Conservation (phyloP, 2,888 invertebrate species). For the Argyresthia goedartella region DNA sequence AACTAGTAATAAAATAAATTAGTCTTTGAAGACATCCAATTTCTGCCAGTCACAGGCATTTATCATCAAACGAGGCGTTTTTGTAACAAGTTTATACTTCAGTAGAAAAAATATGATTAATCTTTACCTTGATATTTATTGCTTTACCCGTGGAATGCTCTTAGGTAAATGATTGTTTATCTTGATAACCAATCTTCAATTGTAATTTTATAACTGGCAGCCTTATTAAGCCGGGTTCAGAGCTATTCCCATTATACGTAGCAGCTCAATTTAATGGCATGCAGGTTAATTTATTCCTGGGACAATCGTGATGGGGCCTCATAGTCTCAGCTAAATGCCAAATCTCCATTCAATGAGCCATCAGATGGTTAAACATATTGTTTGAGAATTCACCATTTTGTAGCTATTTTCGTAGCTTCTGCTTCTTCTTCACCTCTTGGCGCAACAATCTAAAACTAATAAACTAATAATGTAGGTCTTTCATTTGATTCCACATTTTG, state of each 20-base stretch:
- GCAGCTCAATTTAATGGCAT: slow-evolving; percentile 15
- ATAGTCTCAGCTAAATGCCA: slow-evolving; percentile 13
- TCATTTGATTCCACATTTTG: too few species aligned
- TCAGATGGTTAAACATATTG: slow-evolving; percentile 7
- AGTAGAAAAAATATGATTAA: neutral
- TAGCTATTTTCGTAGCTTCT: too few species aligned
- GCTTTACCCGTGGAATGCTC: neutral
- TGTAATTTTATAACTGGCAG: slow-evolving; percentile 27
- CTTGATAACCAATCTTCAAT: slow-evolving; percentile 7
- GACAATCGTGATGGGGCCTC: slow-evolving; percentile 20
- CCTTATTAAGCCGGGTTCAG: slow-evolving; percentile 10
- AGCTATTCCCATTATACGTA: slow-evolving; percentile 18
- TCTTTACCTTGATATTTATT: neutral
- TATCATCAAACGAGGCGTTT: neutral
- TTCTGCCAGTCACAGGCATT: too few species aligned
- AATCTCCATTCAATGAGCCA: slow-evolving; percentile 1
- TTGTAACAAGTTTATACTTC: neutral
- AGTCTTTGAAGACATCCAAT: too few species aligned
- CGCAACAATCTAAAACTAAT: too few species aligned
- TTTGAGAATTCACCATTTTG: neutral
- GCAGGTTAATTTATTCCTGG: slow-evolving; percentile 19
- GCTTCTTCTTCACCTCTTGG: too few species aligned
- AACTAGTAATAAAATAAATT: too few species aligned
- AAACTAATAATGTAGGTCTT: too few species aligned
- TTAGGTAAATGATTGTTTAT: slow-evolving; percentile 1